A percentile compares a stretch with the other conserved stretches of the same genome.
These are phyloP conservation scores for Lepidocolaptes lacrymiger DNA, from an alignment of 2,797 vertebrate genomes.

Conservation along the genomic window DNA sequence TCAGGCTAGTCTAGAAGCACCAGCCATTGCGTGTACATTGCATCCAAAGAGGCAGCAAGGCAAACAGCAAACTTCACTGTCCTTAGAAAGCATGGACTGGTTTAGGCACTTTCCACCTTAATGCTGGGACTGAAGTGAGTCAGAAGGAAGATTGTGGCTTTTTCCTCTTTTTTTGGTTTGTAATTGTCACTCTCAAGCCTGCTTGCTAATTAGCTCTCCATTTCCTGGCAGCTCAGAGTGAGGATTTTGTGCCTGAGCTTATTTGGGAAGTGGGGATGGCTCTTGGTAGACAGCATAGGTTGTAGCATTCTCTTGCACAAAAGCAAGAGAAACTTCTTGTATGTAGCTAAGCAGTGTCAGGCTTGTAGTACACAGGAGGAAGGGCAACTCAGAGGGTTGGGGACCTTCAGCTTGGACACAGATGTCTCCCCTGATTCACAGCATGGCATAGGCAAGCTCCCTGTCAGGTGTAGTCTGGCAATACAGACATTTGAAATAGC, in stretches of 20 bases:
- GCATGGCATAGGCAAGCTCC: background rate
- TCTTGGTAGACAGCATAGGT: background rate
- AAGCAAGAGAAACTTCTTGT: background rate
- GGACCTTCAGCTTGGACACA: background rate
- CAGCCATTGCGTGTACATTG: accelerated
- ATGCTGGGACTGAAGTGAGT: slow-evolving; percentile 3
- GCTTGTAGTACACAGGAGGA: background rate
- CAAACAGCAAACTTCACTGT: background rate
- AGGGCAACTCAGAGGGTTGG: background rate
- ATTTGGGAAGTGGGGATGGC: background rate
- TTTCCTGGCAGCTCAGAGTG: background rate
- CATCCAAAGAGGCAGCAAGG: background rate
- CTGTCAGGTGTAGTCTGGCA: background rate
- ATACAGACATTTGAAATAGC: background rate
- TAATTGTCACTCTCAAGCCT: slow-evolving; percentile 11
- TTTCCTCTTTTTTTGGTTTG: background rate
- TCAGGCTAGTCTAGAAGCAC: background rate
- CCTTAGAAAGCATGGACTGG: background rate
- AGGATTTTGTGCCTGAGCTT: slow-evolving; percentile 16
- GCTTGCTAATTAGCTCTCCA: slow-evolving; percentile 8
- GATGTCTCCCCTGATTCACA: background rate
- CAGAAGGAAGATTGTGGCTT: slow-evolving; percentile 2
- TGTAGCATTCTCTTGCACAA: background rate
- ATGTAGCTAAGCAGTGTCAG: background rate
- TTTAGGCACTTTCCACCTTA: background rate